Base-by-base conservation (phyloP, 1,140 invertebrate genomes). In the Solenopsis fugax region DNA sequence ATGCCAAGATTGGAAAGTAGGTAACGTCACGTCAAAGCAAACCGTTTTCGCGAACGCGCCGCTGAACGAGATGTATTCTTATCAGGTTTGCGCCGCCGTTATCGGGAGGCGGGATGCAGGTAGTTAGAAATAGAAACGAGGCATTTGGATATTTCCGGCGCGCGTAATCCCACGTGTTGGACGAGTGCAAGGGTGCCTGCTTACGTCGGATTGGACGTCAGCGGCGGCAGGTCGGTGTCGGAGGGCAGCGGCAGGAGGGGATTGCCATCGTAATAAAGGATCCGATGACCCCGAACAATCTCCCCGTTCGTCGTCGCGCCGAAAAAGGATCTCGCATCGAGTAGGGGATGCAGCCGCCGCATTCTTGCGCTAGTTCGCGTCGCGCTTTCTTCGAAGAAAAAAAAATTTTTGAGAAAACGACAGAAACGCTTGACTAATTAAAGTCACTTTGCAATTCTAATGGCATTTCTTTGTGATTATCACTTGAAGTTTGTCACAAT, bases 201-300 rank as follows among this genome's bases (percentile, higher is more conserved):
- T 58, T 48, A 52, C 18, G 37, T 58, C 41, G 72, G 34, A 69
- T 71, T 24, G 13, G 10, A 41, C 41, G 64, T 80, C 24, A 56
- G 71, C 72, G 41, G 41, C 41, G 41, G 41, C 41, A 41, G 41
- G 41, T 41, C 41, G 41, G 29, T 29, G 29, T 29, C 29, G 29
- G 29, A 41, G 41, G 41, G 41, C 41, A 3, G 4, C 4, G 86
- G 12, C 56, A 60, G 65, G 67, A 58, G 64, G 64, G 41, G 78
- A 76, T 78, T 86, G 71, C 77, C 69, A 24, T 88, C 9, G 88
- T 87, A 91, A 92, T 92, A 92, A 92, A 91, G 88, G 89, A 91
- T 92, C 82, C 88, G 88, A 87, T 81, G 91, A 91, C 72, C 89
- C 89, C 90, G 81, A 85, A 89, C 87, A 91, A 87, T 78, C 86